Conservation (phyloP, 2,888 invertebrate genomes). For the Acheta domesticus region DNA sequence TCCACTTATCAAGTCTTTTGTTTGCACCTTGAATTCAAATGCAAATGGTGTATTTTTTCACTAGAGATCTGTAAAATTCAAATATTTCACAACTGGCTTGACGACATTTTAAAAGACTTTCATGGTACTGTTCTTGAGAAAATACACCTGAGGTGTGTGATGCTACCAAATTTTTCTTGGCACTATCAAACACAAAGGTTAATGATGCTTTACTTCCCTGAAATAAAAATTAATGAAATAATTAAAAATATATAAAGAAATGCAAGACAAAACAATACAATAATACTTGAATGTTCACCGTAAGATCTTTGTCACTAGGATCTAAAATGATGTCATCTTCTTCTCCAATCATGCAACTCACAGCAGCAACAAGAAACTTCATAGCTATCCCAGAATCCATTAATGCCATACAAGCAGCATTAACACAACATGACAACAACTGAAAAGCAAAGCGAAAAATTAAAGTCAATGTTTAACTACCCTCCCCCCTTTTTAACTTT, state of each 20-base stretch:
- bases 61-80: slow-evolving; percentile 65
- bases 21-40: slow-evolving; percentile 25
- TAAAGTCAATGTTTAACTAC: too few species aligned
- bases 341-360: slow-evolving; percentile 66
- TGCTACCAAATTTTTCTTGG: slow-evolving; percentile 55
- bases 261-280: background rate
- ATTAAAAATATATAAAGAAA: background rate
- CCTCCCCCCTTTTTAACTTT: too few species aligned
- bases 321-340: slow-evolving; percentile 61
- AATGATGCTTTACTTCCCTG: slow-evolving; percentile 60
- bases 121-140: slow-evolving; percentile 62
- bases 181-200: slow-evolving; percentile 72
- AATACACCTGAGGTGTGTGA: slow-evolving; percentile 70
- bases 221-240: slow-evolving; percentile 32
- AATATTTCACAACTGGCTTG: slow-evolving; percentile 67
- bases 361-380: slow-evolving; percentile 76
- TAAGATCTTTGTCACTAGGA: slow-evolving; percentile 53
- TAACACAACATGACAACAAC: slow-evolving; percentile 77
- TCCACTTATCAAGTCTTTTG: too few species aligned
- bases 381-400: slow-evolving; percentile 80
- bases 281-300: slow-evolving; percentile 38
- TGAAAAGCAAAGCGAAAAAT: slow-evolving; percentile 45
- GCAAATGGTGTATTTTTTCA: slow-evolving; percentile 54
- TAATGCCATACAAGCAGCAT: slow-evolving; percentile 77
- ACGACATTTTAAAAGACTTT: slow-evolving; percentile 62